phyloP scores from a whole-genome alignment of 2,888 invertebrate species.

The Torymus tubicola region DNA sequence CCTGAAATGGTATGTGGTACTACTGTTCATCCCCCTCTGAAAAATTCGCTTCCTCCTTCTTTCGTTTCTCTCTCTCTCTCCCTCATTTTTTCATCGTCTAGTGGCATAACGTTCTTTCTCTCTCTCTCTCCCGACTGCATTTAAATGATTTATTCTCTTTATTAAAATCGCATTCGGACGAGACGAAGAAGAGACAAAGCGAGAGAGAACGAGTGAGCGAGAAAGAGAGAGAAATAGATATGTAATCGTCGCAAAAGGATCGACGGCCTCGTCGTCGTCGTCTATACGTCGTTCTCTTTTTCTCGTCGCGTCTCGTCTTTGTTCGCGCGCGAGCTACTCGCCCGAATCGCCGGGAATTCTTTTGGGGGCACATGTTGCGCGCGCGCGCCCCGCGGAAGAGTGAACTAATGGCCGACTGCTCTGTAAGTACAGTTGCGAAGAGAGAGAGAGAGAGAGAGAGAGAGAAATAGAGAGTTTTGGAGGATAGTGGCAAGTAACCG shows the following conservation, averaged over 20 bases:
- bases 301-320: not conserved
- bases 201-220: too few species aligned
- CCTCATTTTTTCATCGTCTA: not conserved
- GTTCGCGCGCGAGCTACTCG: not conserved
- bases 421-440: not conserved
- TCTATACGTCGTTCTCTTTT: not conserved
- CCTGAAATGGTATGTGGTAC: too few species aligned
- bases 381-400: conserved; percentile 3
- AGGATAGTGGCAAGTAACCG: too few species aligned
- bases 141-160: conserved; percentile 73
- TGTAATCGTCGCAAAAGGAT: conserved; percentile 28
- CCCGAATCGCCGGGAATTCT: conserved; percentile 24
- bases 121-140: conserved; percentile 60
- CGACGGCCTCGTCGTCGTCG: too few species aligned
- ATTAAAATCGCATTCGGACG: conserved; percentile 71
- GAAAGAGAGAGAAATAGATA: conserved; percentile 45
- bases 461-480: too few species aligned
- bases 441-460: too few species aligned
- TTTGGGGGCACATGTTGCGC: conserved; percentile 41
- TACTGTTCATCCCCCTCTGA: conserved; percentile 39
- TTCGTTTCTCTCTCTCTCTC: conserved; percentile 15
- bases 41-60: not conserved
- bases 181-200: too few species aligned
- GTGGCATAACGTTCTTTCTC: conserved; percentile 28
- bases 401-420: conserved; percentile 17